Evolutionary conservation across 2,113 vertebrate genomes (phyloP).

Genomic region (Dipodomys spectabilis): DNA sequence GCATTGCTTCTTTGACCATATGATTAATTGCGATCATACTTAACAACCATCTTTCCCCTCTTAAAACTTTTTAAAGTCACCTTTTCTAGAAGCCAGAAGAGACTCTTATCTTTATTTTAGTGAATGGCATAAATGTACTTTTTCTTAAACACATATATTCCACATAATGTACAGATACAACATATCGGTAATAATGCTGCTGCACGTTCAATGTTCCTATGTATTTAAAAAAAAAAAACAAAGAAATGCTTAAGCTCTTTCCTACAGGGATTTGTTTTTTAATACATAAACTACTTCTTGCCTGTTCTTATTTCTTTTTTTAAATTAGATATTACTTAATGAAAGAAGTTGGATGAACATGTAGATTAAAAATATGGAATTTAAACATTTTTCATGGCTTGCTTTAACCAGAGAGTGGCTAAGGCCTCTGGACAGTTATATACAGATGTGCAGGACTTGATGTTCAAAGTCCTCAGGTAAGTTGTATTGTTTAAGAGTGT

Average conservation of each 20-base stretch:
- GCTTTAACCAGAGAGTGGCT: neutral
- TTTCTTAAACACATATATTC: neutral
- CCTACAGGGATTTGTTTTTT: neutral
- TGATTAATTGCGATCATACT: neutral
- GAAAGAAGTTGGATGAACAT: neutral
- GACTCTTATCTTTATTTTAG: neutral
- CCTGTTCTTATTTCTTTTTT: neutral
- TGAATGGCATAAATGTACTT: neutral
- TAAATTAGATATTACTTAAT: neutral
- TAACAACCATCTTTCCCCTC: neutral
- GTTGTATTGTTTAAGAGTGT: no score
- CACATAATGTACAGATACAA: neutral
- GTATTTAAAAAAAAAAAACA: neutral
- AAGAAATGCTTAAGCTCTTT: slow-evolving; percentile 17
- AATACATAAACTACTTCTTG: neutral
- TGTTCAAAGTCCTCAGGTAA: slow-evolving; percentile 37
- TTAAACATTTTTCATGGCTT: neutral
- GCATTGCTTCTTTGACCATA: neutral
- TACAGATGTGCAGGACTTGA: neutral
- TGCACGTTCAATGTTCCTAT: neutral
- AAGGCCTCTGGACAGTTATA: neutral
- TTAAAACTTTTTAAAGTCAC: neutral
- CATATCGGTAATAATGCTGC: neutral
- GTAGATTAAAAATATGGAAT: neutral
- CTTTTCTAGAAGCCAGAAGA: neutral